Base-by-base conservation (phyloP, 2,888 invertebrate species). In the Drosophila robusta region DNA sequence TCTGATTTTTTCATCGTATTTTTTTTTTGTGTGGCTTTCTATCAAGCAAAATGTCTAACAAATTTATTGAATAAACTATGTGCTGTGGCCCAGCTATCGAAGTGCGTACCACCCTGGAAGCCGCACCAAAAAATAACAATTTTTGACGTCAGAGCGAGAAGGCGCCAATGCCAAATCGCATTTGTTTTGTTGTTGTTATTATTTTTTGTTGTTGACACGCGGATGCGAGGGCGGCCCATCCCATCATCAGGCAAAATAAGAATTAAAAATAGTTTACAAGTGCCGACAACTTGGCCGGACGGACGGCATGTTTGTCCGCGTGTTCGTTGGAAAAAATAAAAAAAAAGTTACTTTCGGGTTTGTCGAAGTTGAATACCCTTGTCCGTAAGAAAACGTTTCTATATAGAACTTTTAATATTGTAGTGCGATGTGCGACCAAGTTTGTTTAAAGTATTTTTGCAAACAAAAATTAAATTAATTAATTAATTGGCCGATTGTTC, bases 241-340 rank as follows among this genome's bases (percentile, higher is more conserved):
- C 70, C 70, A 66, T 50, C 60, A 51, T 11, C 34, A 4, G 57
- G 63, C 65, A 56, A 74, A 79, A 78, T 44, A 18, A 39, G 49
- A 82, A 76, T 84, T 86, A 86, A 72, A 86, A 86, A 86, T 86
- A 86, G 86, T 84, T 87, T 71, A 76, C 79, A 81, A 87, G 84
- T 84, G 80, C 65, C 71, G 72, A 74, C 86, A 70, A 58, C 55
- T 67, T 67, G 51, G 44, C 41, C 60, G 29, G 54, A 55, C 54
- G 39, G 46, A 34, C 11, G 12, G 29, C 52, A 42, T 47, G 52
- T 65, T 18, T 22, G 36, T 32, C 41, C 50, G 50, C 51, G 57
- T 52, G 44, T 26, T 34, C n/a, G 16, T 34, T 29, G 46, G 16
- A 14, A 26, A 38, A 1, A 16, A 24, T 14, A 45, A 8, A 36